Conservation (phyloP, 2,797 vertebrate genomes). For the Oryzias dopingdopingensis region DNA sequence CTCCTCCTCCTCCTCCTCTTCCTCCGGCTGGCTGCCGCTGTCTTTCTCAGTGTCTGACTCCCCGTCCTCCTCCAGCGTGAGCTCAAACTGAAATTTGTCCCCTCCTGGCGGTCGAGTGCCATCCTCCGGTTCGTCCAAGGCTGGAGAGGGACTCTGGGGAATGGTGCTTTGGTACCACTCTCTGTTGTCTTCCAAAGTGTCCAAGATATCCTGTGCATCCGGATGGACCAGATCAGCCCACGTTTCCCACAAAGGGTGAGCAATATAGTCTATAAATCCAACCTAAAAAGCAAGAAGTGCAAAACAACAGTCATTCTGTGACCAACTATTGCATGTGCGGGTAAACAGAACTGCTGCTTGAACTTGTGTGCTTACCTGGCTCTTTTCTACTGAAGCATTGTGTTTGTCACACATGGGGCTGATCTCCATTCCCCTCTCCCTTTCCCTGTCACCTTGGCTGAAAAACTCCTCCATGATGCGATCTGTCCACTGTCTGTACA, state of each 20-base stretch:
- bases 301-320: background rate
- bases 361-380: constrained; percentile 80
- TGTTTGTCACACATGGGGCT: constrained; percentile 99
- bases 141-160: constrained; percentile 95
- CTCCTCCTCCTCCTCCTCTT: constrained; percentile 88
- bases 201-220: constrained; percentile 96
- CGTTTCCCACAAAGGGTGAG: constrained; percentile 97
- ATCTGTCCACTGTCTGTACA: constrained; percentile 97
- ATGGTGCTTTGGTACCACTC: constrained; percentile 99
- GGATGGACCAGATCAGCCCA: constrained; percentile 99
- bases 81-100: constrained; percentile 98
- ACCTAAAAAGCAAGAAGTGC: constrained; percentile 75
- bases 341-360: no score
- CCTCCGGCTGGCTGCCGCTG: constrained; percentile 94
- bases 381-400: constrained; percentile 98
- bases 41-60: constrained; percentile 98
- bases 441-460: constrained; percentile 92
- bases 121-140: constrained; percentile 87
- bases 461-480: constrained; percentile 99
- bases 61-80: constrained; percentile 95
- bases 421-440: constrained; percentile 98
- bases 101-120: constrained; percentile 85
- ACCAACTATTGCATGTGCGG: background rate
- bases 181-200: constrained; percentile 97
- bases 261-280: constrained; percentile 98